Percentiles rank a stretch among this genome's conserved stretches.
phyloP scores from a whole-genome alignment of 2,888 invertebrate species.

The Sarcophaga caerulescens region DNA sequence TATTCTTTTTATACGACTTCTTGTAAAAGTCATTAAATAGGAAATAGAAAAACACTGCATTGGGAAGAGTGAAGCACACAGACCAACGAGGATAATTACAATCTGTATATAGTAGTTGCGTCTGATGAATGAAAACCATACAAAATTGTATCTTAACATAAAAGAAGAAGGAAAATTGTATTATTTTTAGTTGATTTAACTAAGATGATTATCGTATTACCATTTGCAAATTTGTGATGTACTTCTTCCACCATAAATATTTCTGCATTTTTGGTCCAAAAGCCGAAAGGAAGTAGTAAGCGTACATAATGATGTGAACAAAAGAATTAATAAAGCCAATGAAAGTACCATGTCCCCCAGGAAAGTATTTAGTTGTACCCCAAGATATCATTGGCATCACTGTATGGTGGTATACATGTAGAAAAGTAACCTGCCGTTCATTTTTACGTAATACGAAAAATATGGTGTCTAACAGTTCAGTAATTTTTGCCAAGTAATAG shows the following conservation, averaged over 20 bases:
- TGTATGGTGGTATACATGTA: conserved; percentile 96
- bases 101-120: conserved; percentile 91
- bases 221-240: conserved; percentile 95
- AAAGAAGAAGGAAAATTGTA: conserved; percentile 34
- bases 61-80: conserved; percentile 91
- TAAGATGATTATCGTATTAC: conserved; percentile 81
- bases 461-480: conserved; percentile 94
- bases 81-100: conserved; percentile 94
- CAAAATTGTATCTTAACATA: conserved; percentile 91
- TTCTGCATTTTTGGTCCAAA: conserved; percentile 93
- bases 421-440: conserved; percentile 92
- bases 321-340: conserved; percentile 93
- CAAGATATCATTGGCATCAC: conserved; percentile 97
- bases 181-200: neutral
- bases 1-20: conserved; percentile 84
- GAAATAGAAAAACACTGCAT: conserved; percentile 95
- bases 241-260: conserved; percentile 96
- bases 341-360: conserved; percentile 94
- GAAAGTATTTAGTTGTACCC: conserved; percentile 94
- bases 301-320: conserved; percentile 97
- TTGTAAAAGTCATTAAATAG: conserved; percentile 96
- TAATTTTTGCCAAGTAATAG: conserved; percentile 94
- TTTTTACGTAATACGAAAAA: conserved; percentile 97
- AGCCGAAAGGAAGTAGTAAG: conserved; percentile 94
- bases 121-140: conserved; percentile 91